phyloP scores from a whole-genome alignment of 2,113 vertebrate species.

The Solea solea region DNA sequence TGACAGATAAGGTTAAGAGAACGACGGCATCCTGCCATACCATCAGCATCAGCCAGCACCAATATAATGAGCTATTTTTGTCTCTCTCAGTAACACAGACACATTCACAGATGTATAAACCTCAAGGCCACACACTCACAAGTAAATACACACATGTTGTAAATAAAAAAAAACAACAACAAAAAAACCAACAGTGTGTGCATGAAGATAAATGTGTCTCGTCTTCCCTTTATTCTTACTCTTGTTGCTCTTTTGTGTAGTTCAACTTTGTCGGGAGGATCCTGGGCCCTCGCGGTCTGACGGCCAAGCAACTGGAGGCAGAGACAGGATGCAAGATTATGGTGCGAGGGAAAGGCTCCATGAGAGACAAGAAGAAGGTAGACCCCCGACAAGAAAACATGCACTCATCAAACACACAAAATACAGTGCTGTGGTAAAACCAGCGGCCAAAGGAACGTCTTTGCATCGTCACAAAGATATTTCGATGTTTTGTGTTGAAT shows the following conservation, averaged over 20 bases:
- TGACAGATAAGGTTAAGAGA: conserved; percentile 92
- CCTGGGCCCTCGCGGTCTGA: conserved; percentile 97
- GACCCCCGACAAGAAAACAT: not conserved
- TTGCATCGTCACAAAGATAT: too few species aligned
- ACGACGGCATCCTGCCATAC: conserved; percentile 66
- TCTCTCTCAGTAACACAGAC: conserved; percentile 61
- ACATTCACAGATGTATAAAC: conserved; percentile 47
- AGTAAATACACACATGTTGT: conserved; percentile 13
- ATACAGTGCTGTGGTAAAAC: not conserved
- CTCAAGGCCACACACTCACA: conserved; percentile 21
- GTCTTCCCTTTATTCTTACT: conserved; percentile 4
- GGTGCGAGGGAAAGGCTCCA: conserved; percentile 99
- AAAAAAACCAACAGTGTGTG: not conserved
- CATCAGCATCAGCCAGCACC: conserved; percentile 64
- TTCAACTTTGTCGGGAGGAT: conserved; percentile 99
- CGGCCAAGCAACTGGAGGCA: conserved; percentile 97
- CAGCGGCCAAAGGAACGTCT: too few species aligned
- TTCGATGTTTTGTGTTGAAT: too few species aligned
- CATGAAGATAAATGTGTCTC: not conserved
- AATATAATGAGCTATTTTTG: conserved; percentile 77
- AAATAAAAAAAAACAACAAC: not conserved
- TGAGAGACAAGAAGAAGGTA: conserved; percentile 99
- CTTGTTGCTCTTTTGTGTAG: conserved; percentile 71
- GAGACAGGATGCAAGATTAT: conserved; percentile 99
- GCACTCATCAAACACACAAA: not conserved